Base-by-base conservation (phyloP, 2,888 invertebrate species). In the Diloba caeruleocephala region DNA sequence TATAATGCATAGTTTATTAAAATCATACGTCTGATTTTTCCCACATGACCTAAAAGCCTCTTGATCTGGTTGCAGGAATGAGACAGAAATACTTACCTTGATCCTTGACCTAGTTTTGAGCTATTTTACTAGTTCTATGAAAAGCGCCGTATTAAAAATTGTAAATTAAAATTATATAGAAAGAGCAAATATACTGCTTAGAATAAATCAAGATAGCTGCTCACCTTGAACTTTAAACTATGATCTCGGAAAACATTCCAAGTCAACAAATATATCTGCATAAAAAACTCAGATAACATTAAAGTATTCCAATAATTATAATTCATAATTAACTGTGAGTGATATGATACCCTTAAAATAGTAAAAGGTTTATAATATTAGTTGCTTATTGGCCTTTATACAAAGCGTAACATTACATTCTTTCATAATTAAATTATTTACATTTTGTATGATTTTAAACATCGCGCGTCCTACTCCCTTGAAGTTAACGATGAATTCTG, bases 91-190 rank as follows among this genome's bases (percentile, higher is more conserved):
- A 62, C 50, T 64, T 63, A 74, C 60, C 58, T 70, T 67, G 62
- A 67, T 75, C 81, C 84, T 84, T 85, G 86, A 87, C 87, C 87
- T 77, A 79, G 71, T 71, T 84, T 71, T 61, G 50, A 75, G 60
- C 57, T 50, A 64, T 65, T 57, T 50, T 52, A 44, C 60, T 69
- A 54, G 41, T 41, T 32, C 46, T 23, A 28, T 37, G 41, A 15
- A 41, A 50, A 55, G 79, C 81, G 82, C 76, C 74, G 72, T 67
- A 64, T 79, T 78, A 51, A 79, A 74, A 58, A 7, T 21, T 19
- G 6, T 6, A 21, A 13, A 1, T 2, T 17, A 10, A 36, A 41
- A 10, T 12, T 17, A 17, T 0, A 15, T 4, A 1, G 13, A 2
- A 6, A n/a, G 1, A 3, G 5, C 9, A 10, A 8, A 28, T 6